Conservation (phyloP, 2,888 invertebrate species). For the Odiellus spinosus region DNA sequence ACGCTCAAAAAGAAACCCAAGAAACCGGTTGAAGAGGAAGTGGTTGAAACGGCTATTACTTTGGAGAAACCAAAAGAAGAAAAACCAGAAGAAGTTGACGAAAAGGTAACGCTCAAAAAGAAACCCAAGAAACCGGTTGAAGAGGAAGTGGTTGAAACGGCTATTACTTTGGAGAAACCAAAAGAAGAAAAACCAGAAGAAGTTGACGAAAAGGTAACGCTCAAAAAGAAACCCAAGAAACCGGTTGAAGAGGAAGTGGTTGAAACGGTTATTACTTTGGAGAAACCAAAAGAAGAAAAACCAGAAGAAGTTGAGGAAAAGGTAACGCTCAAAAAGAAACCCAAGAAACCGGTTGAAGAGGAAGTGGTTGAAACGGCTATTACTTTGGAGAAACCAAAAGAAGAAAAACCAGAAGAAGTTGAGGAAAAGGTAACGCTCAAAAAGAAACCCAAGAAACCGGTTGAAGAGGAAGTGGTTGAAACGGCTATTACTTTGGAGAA, state of each 20-base stretch:
- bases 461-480: slow-evolving; percentile 2
- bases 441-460: slow-evolving; percentile 8
- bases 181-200: slow-evolving; percentile 8
- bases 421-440: slow-evolving; percentile 4
- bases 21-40: slow-evolving; percentile 7
- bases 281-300: slow-evolving; percentile 7
- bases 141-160: slow-evolving; percentile 6
- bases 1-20: slow-evolving; percentile 9
- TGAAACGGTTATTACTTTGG: slow-evolving; percentile 14
- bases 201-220: slow-evolving; percentile 1
- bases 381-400: slow-evolving; percentile 4
- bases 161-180: slow-evolving; percentile 32
- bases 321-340: neutral
- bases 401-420: slow-evolving; percentile 10
- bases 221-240: neutral
- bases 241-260: slow-evolving; percentile 12
- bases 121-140: slow-evolving; percentile 41
- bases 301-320: slow-evolving; percentile 21
- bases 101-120: slow-evolving; percentile 9
- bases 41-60: slow-evolving; percentile 8
- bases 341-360: slow-evolving; percentile 6
- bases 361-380: neutral
- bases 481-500: slow-evolving; percentile 1
- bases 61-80: slow-evolving; percentile 9
- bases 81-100: slow-evolving; percentile 14